Evolutionary conservation across 2,113 vertebrate species (phyloP).

Genomic region (Chroicocephalus ridibundus): DNA sequence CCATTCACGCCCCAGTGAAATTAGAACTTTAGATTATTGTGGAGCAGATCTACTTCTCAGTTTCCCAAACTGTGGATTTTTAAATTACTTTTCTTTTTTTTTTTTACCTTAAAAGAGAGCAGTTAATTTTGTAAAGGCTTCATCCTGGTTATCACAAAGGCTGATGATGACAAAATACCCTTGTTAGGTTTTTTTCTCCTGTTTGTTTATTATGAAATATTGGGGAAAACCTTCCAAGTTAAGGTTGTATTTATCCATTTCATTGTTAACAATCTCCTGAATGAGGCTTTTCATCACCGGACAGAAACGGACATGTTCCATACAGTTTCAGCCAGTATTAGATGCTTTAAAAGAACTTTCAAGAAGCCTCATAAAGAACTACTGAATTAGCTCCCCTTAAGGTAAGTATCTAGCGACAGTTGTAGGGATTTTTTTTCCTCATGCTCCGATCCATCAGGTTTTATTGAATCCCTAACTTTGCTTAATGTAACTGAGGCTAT

Average conservation of each 20-base stretch:
- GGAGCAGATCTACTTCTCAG: not conserved
- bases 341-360: not conserved
- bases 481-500: not conserved
- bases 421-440: not conserved
- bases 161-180: not conserved
- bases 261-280: not conserved
- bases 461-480: slow-evolving; percentile 17
- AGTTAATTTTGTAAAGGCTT: not conserved
- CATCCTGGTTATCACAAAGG: not conserved
- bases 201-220: not conserved
- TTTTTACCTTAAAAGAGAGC: not conserved
- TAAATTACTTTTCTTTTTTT: not conserved
- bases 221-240: not conserved
- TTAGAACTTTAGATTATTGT: not conserved
- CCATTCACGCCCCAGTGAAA: not conserved
- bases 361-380: not conserved
- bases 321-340: not conserved
- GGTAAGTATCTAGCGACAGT: not conserved
- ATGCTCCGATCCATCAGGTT: not conserved
- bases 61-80: not conserved
- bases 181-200: not conserved
- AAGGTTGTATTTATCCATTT: not conserved
- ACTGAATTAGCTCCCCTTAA: not conserved
- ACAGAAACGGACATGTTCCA: not conserved
- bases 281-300: not conserved